Conservation (phyloP, 1,140 invertebrate species). For the Drosophila busckii region DNA sequence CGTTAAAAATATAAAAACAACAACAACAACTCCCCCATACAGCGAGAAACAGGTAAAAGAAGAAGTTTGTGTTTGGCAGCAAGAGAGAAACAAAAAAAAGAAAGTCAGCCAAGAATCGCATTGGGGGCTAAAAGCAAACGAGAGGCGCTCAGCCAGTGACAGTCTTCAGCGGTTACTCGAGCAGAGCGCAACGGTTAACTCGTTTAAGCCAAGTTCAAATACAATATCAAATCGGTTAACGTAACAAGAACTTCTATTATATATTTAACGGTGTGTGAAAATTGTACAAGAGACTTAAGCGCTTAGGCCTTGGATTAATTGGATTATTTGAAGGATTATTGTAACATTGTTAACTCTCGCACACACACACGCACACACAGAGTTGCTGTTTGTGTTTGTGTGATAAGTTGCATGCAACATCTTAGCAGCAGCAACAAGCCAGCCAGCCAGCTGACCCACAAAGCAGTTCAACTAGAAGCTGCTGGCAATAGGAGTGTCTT, state of each 20-base stretch:
- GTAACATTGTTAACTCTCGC: too few species aligned
- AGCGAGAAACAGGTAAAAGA: slow-evolving; percentile 42
- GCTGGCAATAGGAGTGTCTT: slow-evolving; percentile 56
- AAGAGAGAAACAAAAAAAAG: too few species aligned
- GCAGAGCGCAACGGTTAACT: slow-evolving; percentile 58
- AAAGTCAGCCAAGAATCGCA: slow-evolving; percentile 52
- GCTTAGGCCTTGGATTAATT: too few species aligned
- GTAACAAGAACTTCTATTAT: slow-evolving; percentile 1
- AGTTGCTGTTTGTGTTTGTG: background rate
- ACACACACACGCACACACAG: too few species aligned
- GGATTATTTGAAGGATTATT: too few species aligned
- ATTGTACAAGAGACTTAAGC: slow-evolving; percentile 8
- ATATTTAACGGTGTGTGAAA: slow-evolving; percentile 25
- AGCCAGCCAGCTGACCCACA: slow-evolving; percentile 11
- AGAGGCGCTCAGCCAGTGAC: slow-evolving; percentile 65
- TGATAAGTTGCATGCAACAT: slow-evolving; percentile 42
- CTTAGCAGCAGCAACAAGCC: slow-evolving; percentile 14
- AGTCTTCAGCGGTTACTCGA: slow-evolving; percentile 68
- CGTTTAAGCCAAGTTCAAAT: too few species aligned
- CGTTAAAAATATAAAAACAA: slow-evolving; percentile 23
- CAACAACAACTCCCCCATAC: slow-evolving; percentile 52
- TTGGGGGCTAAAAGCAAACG: slow-evolving; percentile 63
- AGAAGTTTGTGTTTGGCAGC: too few species aligned
- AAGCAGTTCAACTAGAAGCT: slow-evolving; percentile 27
- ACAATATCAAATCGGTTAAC: slow-evolving; percentile 41